Base-by-base conservation (phyloP, 2,888 invertebrate species). In the Chaetoderma sp. region DNA sequence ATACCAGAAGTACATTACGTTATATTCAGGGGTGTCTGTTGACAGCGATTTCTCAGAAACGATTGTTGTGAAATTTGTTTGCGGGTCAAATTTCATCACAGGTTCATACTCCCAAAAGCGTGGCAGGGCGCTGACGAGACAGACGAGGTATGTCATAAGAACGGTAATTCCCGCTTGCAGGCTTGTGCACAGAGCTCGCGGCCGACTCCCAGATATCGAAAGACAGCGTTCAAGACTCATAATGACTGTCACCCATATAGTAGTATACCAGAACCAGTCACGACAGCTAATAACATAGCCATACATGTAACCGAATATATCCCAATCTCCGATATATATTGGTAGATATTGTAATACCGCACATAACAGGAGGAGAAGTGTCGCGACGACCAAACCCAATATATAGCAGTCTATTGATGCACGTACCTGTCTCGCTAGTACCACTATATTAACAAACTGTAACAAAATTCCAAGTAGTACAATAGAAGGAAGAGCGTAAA, bases 1-100 rank as follows among this genome's bases (percentile, higher is more conserved):
- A 64, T 84, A 84, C 83, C 84, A 84, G 70, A 82, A 83, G 66
- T 84, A 84, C 63, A 82, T 78, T 6, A 78, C 73, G 63, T 75
- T 76, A 68, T 81, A 83, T 70, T 81, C 82, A 32, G 78, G 75
- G n/a, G 78, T 76, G 28, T 73, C 70, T 8, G 78, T 76, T 16
- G 75, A 68, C 2, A 64, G 60, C 5, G 80, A 77, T 54, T 78
- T 78, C 39, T 74, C 68, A 21, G 80, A 73, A 10, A 81, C 62
- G 39, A 75, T 71, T 8, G 68, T 60, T 13, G 76, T 77, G 33
- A 52, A 58, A 56, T 77, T 79, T n/a, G 67, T 71, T 21, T 59
- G 56, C 42, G 66, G 67, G 64, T 79, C 75, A 23, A 68, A 65
- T 28, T 67, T 65, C 55, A 67, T 68, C 16, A 63, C 55, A 4